Evolutionary conservation across 2,888 invertebrate species (phyloP).

Genomic region (Liposcelis brunnea): DNA sequence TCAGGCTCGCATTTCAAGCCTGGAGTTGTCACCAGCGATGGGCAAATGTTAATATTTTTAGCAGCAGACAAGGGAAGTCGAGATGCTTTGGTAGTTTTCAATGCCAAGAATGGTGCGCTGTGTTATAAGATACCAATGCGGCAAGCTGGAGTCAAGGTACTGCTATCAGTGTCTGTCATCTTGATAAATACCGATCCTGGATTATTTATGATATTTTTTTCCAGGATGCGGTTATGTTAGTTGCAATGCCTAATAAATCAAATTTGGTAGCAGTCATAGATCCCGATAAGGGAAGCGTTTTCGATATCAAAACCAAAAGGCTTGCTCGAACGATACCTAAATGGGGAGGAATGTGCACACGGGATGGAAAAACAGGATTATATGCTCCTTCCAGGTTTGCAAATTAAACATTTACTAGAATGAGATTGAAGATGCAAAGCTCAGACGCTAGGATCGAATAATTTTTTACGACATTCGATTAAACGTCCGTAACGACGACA

Average conservation of each 20-base stretch:
- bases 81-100: constrained; percentile 70
- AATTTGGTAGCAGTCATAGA: constrained; percentile 77
- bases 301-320: constrained; percentile 78
- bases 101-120: constrained; percentile 55
- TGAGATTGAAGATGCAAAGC: constrained; percentile 1
- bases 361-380: constrained; percentile 76
- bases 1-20: constrained; percentile 53
- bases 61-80: constrained; percentile 66
- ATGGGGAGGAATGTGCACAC: constrained; percentile 81
- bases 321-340: constrained; percentile 72
- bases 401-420: constrained; percentile 6
- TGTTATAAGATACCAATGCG: constrained; percentile 33
- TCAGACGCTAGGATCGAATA: not conserved
- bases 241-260: constrained; percentile 69
- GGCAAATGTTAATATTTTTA: constrained; percentile 54
- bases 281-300: constrained; percentile 73
- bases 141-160: constrained; percentile 36
- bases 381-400: constrained; percentile 64
- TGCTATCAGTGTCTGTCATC: no score
- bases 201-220: constrained; percentile 26
- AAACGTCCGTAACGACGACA: constrained; percentile 7
- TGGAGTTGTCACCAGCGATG: constrained; percentile 68
- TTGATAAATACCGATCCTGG: no score
- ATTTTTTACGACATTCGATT: not conserved
- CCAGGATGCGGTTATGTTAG: constrained; percentile 56